Conservation (phyloP, 1,140 invertebrate species). For the Solenopsis invicta region DNA sequence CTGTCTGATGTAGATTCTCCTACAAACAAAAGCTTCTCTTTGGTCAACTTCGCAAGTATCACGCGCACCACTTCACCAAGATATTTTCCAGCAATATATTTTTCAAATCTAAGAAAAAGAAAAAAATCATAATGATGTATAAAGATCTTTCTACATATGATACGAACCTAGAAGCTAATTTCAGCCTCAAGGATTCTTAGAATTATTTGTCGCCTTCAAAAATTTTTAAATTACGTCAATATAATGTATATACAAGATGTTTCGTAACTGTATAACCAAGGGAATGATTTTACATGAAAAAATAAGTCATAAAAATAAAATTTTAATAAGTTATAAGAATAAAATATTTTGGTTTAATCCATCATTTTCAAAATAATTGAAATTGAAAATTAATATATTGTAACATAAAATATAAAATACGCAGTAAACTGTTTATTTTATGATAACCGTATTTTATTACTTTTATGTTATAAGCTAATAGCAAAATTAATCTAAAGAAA, state of each 20-base stretch:
- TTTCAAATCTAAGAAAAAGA: conserved; percentile 89
- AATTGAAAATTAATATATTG: too few species aligned
- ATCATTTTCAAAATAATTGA: too few species aligned
- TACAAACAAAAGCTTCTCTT: conserved; percentile 88
- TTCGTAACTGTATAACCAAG: too few species aligned
- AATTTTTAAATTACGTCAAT: not conserved
- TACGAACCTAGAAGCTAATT: not conserved
- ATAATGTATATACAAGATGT: not conserved
- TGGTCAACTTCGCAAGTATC: conserved; percentile 87
- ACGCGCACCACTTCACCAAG: conserved; percentile 89
- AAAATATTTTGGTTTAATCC: too few species aligned
- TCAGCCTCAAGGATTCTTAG: not conserved
- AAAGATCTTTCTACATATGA: not conserved
- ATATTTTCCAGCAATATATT: conserved; percentile 91
- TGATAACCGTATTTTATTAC: too few species aligned
- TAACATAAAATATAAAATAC: too few species aligned
- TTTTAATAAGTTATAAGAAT: too few species aligned
- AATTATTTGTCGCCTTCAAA: not conserved
- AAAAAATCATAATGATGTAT: conserved; percentile 21
- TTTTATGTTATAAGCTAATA: too few species aligned
- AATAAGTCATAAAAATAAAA: too few species aligned
- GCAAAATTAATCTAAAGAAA: too few species aligned
- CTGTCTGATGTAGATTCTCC: conserved; percentile 83
- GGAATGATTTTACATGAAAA: too few species aligned
- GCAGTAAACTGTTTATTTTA: too few species aligned